phyloP scores from a whole-genome alignment of 2,888 invertebrate species.

The Pocota personata region DNA sequence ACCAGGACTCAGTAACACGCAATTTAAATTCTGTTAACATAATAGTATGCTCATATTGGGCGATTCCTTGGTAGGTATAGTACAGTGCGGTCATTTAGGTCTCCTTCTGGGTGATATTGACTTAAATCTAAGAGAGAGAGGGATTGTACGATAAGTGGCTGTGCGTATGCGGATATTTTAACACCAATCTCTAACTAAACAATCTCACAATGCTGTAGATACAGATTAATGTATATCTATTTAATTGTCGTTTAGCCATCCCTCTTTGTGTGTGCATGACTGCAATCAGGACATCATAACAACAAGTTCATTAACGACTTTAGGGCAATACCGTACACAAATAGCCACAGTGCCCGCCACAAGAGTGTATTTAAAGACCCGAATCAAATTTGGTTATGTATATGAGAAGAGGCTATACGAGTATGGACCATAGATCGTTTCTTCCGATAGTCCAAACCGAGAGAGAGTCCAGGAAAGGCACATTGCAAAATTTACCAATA shows the following conservation, averaged over 20 bases:
- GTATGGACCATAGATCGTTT: slow-evolving; percentile 38
- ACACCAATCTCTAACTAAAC: slow-evolving; percentile 50
- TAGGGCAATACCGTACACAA: slow-evolving; percentile 60
- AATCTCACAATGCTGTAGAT: slow-evolving; percentile 43
- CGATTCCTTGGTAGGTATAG: background rate
- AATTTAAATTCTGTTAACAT: slow-evolving; percentile 58
- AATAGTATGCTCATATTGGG: background rate
- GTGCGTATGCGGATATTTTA: slow-evolving; percentile 15
- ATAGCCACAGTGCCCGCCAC: slow-evolving; percentile 66
- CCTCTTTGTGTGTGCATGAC: slow-evolving; percentile 43
- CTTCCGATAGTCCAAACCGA: slow-evolving; percentile 45
- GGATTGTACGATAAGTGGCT: slow-evolving; percentile 29
- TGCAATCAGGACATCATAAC: slow-evolving; percentile 72
- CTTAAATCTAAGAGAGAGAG: background rate
- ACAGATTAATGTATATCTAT: slow-evolving; percentile 69
- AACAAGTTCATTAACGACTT: slow-evolving; percentile 73
- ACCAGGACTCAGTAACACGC: slow-evolving; percentile 17
- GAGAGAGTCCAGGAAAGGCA: background rate
- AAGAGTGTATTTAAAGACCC: slow-evolving; percentile 68
- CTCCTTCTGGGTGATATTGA: slow-evolving; percentile 16
- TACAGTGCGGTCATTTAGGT: slow-evolving; percentile 26
- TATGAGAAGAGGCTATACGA: slow-evolving; percentile 12
- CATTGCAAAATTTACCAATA: slow-evolving; percentile 63
- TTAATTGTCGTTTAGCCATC: slow-evolving; percentile 72
- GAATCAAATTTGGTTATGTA: slow-evolving; percentile 59